Percentiles rank a stretch among this genome's conserved stretches.
phyloP scores from a whole-genome alignment of 2,888 invertebrate genomes.

The Cantharis nigra region DNA sequence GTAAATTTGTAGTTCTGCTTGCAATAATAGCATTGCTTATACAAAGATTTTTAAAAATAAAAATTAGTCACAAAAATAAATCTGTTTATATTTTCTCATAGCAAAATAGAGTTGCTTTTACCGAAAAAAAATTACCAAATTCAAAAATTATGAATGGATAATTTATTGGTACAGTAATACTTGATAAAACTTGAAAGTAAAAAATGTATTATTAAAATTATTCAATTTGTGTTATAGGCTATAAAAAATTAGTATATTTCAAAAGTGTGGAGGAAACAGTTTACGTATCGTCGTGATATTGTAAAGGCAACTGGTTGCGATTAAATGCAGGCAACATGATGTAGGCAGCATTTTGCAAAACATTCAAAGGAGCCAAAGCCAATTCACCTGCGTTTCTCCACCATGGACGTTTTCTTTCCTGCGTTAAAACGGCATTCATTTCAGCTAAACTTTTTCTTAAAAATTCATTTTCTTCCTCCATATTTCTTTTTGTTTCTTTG shows the following conservation, averaged over 20 bases:
- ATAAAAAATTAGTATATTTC: neutral
- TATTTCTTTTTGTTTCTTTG: constrained; percentile 2
- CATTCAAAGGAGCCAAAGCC: constrained; percentile 12
- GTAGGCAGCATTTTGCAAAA: constrained; percentile 12
- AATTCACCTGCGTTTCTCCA: constrained; percentile 22
- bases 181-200: constrained; percentile 13
- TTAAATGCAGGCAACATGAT: constrained; percentile 14
- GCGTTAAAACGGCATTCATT: constrained; percentile 1
- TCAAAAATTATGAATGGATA: neutral
- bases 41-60: neutral
- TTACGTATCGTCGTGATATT: neutral
- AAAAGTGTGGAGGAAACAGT: neutral
- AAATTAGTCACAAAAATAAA: neutral
- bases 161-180: constrained; percentile 14
- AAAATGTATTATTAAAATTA: neutral
- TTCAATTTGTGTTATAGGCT: neutral
- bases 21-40: neutral
- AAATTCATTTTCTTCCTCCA: constrained; percentile 13
- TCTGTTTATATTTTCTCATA: neutral
- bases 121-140: too few relatives aligned
- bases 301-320: neutral
- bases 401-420: constrained; percentile 16
- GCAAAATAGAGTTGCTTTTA: too few relatives aligned
- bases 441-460: neutral
- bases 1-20: neutral